phyloP scores from a whole-genome alignment of 2,797 vertebrate genomes.

The Esox lucius region DNA sequence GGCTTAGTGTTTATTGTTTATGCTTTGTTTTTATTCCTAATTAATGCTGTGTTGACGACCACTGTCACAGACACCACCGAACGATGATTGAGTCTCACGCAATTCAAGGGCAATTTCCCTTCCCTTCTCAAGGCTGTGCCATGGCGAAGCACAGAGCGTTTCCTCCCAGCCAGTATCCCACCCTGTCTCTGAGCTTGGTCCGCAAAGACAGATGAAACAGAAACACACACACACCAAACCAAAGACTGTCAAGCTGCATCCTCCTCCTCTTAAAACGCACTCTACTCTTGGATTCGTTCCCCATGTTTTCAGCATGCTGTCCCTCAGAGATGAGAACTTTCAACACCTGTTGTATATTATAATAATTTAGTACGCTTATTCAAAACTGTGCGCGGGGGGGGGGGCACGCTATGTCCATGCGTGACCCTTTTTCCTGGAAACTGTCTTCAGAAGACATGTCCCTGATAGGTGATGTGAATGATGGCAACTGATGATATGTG shows the following conservation, averaged over 20 bases:
- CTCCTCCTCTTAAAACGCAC: conserved; percentile 3
- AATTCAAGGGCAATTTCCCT: conserved; percentile 58
- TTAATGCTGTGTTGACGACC: conserved; percentile 75
- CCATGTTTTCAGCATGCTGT: conserved; percentile 37
- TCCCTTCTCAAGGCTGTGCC: conserved; percentile 56
- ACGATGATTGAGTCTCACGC: conserved; percentile 72
- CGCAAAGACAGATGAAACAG: conserved; percentile 63
- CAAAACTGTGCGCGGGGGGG: conserved; percentile 31
- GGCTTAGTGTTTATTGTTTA: conserved; percentile 77
- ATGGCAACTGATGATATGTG: too few relatives aligned
- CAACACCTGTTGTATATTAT: conserved; percentile 40
- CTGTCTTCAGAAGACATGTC: too few relatives aligned
- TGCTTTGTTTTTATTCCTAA: conserved; percentile 77
- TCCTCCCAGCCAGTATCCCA: conserved; percentile 51
- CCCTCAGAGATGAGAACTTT: conserved; percentile 36
- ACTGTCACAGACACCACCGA: conserved; percentile 67
- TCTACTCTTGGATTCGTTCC: conserved; percentile 38
- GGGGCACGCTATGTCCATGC: conserved; percentile 31
- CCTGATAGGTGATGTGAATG: too few relatives aligned
- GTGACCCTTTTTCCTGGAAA: too few relatives aligned
- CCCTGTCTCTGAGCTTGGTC: conserved; percentile 32
- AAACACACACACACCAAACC: conserved; percentile 64
- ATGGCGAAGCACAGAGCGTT: conserved; percentile 42
- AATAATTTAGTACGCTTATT: conserved; percentile 30
- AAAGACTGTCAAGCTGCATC: conserved; percentile 62